These are phyloP conservation scores for Lacanobia wlatinum DNA, from an alignment of 2,888 invertebrate species.

Conservation along the genomic window DNA sequence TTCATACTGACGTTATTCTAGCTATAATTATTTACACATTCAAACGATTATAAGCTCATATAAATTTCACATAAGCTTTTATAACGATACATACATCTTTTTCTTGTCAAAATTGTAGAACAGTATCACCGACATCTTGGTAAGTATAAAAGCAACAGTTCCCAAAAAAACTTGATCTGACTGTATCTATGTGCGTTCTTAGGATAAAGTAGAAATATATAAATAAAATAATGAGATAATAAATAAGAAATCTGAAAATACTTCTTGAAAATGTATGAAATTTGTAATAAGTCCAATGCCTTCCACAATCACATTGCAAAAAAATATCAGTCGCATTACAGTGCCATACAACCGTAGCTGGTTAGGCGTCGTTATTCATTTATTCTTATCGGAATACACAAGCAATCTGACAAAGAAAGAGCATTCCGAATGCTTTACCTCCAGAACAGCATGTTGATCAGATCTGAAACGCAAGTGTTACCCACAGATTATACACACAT, in stretches of 20 bases:
- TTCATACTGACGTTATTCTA: conserved; percentile 85
- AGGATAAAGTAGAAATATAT: conserved; percentile 68
- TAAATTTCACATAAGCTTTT: conserved; percentile 78
- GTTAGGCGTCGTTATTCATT: conserved; percentile 42
- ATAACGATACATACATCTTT: conserved; percentile 83
- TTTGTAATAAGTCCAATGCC: conserved; percentile 77
- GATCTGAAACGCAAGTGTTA: conserved; percentile 31
- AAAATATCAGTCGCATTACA: conserved; percentile 75
- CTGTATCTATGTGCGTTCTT: conserved; percentile 69
- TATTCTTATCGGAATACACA: conserved; percentile 32
- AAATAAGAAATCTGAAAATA: conserved; percentile 79
- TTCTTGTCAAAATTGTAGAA: conserved; percentile 87
- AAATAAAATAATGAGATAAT: conserved; percentile 71
- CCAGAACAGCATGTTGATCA: background rate
- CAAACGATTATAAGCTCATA: conserved; percentile 82
- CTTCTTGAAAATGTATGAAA: conserved; percentile 77
- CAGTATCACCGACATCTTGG: conserved; percentile 90
- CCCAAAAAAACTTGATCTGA: conserved; percentile 73
- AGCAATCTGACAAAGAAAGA: conserved; percentile 49
- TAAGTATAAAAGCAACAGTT: conserved; percentile 79
- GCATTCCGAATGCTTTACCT: conserved; percentile 21
- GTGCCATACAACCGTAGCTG: conserved; percentile 56
- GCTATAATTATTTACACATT: conserved; percentile 87
- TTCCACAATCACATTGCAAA: conserved; percentile 89
- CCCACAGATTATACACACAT: conserved; percentile 2